Evolutionary conservation across 2,888 invertebrate species (phyloP).

Genomic region (Ecliptopera silaceata): DNA sequence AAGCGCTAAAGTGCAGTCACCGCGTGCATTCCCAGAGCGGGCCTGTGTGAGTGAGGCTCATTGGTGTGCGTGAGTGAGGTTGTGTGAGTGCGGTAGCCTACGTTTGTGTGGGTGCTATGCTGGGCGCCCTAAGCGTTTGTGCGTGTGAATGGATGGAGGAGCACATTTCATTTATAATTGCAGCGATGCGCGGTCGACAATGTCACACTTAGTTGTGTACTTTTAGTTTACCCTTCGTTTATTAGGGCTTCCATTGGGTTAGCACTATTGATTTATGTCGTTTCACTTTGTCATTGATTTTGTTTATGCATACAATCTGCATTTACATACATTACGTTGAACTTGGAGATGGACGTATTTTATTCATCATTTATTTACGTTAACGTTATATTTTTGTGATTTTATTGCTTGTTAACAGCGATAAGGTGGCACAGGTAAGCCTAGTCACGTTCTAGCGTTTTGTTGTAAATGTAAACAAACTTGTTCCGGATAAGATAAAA

Average conservation of each 20-base stretch:
- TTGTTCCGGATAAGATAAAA: conserved; percentile 81
- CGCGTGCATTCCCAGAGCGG: conserved; percentile 77
- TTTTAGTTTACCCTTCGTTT: conserved; percentile 64
- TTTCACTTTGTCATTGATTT: conserved; percentile 31
- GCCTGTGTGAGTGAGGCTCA: conserved; percentile 60
- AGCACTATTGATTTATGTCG: conserved; percentile 35
- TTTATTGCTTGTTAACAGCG: conserved; percentile 75
- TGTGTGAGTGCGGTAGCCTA: conserved; percentile 62
- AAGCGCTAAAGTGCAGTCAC: conserved; percentile 82
- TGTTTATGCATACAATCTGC: conserved; percentile 19
- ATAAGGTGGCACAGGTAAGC: conserved; percentile 74
- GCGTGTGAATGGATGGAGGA: conserved; percentile 82
- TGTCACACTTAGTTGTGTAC: conserved; percentile 68
- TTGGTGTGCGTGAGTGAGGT: conserved; percentile 52
- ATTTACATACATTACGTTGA: conserved; percentile 9
- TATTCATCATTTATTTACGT: conserved; percentile 43
- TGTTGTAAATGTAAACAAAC: conserved; percentile 80
- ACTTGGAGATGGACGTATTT: conserved; percentile 20
- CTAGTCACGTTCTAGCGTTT: conserved; percentile 77
- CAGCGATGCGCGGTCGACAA: conserved; percentile 79
- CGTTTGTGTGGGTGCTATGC: conserved; percentile 59
- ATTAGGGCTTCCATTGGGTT: conserved; percentile 52
- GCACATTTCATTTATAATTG: conserved; percentile 83
- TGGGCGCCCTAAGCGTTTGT: conserved; percentile 76
- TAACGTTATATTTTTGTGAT: conserved; percentile 61